Percentiles rank a stretch among this genome's conserved stretches.
These are phyloP conservation scores for Syndactyla subalaris DNA, from an alignment of 2,797 vertebrate genomes.

Conservation along the genomic window DNA sequence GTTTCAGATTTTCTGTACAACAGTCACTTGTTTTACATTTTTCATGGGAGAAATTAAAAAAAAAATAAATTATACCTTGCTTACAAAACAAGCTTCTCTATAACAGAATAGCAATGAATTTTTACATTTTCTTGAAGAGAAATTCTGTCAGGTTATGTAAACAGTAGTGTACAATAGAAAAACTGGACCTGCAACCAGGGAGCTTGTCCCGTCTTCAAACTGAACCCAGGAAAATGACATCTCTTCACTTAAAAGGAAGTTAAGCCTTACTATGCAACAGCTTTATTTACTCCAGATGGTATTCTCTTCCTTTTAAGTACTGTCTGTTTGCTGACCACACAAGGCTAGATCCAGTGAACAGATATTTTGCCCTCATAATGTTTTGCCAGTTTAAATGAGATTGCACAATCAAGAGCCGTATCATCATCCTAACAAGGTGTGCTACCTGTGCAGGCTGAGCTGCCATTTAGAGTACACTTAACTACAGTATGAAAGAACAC, in stretches of 20 bases:
- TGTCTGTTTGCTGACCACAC: slow-evolving; percentile 35
- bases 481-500: neutral
- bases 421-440: neutral
- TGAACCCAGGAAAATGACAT: slow-evolving; percentile 5
- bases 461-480: neutral
- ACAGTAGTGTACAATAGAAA: neutral
- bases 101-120: neutral
- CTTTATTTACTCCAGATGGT: slow-evolving; percentile 54
- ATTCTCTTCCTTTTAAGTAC: slow-evolving; percentile 40
- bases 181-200: neutral
- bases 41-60: neutral
- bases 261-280: neutral
- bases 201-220: slow-evolving; percentile 11
- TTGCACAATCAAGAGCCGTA: neutral
- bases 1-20: neutral
- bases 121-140: neutral
- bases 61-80: neutral
- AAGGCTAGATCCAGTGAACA: neutral
- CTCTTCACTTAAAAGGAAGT: slow-evolving; percentile 44
- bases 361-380: neutral
- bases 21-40: neutral
- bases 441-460: neutral
- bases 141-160: neutral
- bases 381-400: neutral
- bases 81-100: neutral